Percentiles rank a stretch among this genome's conserved stretches.
Conservation (phyloP, 2,797 vertebrate species). For the Sandelia bainsii region DNA sequence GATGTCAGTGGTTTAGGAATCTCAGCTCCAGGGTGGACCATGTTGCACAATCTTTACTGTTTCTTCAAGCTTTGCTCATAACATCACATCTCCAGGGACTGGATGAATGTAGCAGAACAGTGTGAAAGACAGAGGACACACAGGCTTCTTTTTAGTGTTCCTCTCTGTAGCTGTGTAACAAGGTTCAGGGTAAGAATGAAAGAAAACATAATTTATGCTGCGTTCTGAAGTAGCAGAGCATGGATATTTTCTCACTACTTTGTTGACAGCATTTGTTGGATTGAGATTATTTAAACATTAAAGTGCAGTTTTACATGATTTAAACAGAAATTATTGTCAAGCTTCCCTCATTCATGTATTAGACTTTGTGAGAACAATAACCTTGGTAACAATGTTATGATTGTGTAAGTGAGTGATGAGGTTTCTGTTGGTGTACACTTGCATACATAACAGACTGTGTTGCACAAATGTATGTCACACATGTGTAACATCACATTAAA, state of each 20-base stretch:
- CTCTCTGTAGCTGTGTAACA: slow-evolving; percentile 50
- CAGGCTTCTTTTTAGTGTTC: slow-evolving; percentile 43
- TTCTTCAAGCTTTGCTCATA: slow-evolving; percentile 58
- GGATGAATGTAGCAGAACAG: slow-evolving; percentile 67
- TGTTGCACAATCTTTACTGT: slow-evolving; percentile 56
- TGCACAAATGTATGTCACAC: background rate
- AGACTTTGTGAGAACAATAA: background rate
- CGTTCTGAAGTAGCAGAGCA: slow-evolving; percentile 26
- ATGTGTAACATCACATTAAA: slow-evolving; percentile 22
- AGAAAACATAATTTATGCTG: slow-evolving; percentile 48
- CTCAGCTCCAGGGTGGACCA: slow-evolving; percentile 56
- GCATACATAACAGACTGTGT: background rate
- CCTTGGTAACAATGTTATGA: background rate
- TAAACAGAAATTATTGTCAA: background rate
- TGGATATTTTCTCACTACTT: slow-evolving; percentile 15
- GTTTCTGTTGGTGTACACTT: background rate
- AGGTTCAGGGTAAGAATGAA: slow-evolving; percentile 37
- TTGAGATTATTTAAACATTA: slow-evolving; percentile 7
- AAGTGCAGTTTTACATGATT: slow-evolving; percentile 4
- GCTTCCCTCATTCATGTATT: background rate
- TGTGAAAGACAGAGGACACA: slow-evolving; percentile 62
- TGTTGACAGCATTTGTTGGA: slow-evolving; percentile 12
- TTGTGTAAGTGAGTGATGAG: background rate
- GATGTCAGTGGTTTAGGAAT: slow-evolving; percentile 63
- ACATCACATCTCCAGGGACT: slow-evolving; percentile 67